Base-by-base conservation (phyloP, 2,888 invertebrate species). In the Mesochorus sp. region DNA sequence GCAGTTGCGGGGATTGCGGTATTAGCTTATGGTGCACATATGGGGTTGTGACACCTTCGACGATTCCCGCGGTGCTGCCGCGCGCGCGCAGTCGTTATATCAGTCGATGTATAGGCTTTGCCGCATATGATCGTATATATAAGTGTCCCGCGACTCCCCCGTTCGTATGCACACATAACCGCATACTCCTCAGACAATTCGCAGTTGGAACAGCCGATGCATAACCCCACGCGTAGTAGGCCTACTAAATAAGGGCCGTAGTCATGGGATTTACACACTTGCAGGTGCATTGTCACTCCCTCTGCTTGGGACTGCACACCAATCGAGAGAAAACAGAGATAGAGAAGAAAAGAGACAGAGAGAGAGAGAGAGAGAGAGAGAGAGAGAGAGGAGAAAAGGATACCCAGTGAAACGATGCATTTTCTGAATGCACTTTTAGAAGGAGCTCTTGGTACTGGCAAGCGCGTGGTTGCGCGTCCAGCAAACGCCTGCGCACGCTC, bases 211-310 rank as follows among this genome's bases (percentile, higher is more conserved):
- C 53, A n/a, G 39, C 68, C 55, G 49, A 57, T 67, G 47, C n/a
- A n/a, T 47, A 55, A 64, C 68, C 62, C 62, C 71, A 73, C 64
- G 71, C 66, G 67, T 49, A 21, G 10, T 55, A 64, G 49, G 53
- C 62, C 51, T 74, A 55, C 80, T 80, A 76, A 80, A 81, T 81
- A 80, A 76, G 79, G 80, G 57, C 71, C 70, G 75, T 72, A 71
- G 70, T 64, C 67, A 49, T 24, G 49, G 61, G 62, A 71, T 78
- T 78, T 71, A 47, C 64, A 71, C 74, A 80, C 72, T 79, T 62
- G 79, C 82, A 82, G 81, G 81, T 83, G 81, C 81, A 82, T 83
- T 82, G 83, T 83, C 83, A 81, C 81, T 81, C 76, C 64, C 53
- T 17, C 51, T 67, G 66, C 44, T 53, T 24, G 34, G 31, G 28